Evolutionary conservation across 2,113 vertebrate genomes (phyloP).

Genomic region (Anser brachyrhynchus): DNA sequence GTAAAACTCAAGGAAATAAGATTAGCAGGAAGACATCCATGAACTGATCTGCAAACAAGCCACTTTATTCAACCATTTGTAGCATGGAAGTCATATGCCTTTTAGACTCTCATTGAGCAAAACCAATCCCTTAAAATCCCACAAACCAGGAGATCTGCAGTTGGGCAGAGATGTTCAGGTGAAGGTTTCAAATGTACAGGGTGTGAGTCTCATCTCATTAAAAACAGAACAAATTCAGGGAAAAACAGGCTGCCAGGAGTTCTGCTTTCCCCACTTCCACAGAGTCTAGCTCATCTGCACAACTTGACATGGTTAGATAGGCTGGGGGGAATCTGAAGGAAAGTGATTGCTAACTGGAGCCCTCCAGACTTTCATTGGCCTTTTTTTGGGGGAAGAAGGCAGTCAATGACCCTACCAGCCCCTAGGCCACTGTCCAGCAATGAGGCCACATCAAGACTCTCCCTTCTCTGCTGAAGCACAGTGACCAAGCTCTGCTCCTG

Average conservation of each 20-base stretch:
- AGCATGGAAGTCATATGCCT: background rate
- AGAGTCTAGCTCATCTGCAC: background rate
- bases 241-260: background rate
- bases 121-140: too few species aligned
- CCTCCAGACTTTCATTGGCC: background rate
- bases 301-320: background rate
- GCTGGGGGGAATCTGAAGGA: background rate
- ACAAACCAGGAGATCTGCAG: background rate
- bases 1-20: background rate
- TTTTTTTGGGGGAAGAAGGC: background rate
- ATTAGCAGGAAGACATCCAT: background rate
- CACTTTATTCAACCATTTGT: rapidly evolving
- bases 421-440: background rate
- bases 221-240: background rate
- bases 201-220: background rate
- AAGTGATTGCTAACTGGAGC: background rate
- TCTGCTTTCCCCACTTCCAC: background rate
- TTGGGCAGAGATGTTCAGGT: background rate
- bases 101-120: background rate
- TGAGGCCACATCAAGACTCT: background rate
- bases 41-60: background rate
- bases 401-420: background rate
- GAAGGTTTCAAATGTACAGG: rapidly evolving
- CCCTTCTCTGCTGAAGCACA: background rate
- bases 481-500: background rate